A percentile compares a stretch with the other conserved stretches of the same genome.
These are phyloP conservation scores for Panopea generosa DNA, from an alignment of 2,888 invertebrate species.

Conservation along the genomic window DNA sequence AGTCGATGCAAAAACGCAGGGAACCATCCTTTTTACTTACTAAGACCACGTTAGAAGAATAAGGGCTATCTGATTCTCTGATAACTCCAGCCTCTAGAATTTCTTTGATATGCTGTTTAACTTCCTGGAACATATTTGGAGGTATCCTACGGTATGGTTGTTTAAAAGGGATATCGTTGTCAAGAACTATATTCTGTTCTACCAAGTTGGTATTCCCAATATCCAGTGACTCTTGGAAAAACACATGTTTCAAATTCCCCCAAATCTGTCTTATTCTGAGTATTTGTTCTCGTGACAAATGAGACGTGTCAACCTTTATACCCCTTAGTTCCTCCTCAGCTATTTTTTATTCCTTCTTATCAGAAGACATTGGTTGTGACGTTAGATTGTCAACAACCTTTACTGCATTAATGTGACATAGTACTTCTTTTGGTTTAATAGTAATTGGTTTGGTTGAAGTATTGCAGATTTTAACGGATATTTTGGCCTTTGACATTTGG, in stretches of 20 bases:
- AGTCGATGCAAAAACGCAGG: no score
- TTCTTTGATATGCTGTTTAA: constrained; percentile 13
- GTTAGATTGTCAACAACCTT: constrained; percentile 15
- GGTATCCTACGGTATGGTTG: no score
- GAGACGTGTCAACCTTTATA: neutral
- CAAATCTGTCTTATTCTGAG: neutral
- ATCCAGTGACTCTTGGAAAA: constrained; percentile 23
- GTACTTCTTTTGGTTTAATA: neutral
- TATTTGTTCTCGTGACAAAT: neutral
- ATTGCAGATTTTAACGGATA: constrained; percentile 21
- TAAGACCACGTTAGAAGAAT: no score
- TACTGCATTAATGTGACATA: constrained; percentile 2
- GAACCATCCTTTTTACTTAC: no score
- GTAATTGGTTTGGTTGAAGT: constrained; percentile 8
- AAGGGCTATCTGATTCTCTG: no score
- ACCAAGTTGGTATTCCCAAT: constrained; percentile 17
- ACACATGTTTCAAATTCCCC: constrained; percentile 20
- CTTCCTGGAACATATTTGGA: constrained; percentile 19
- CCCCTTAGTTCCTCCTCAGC: neutral
- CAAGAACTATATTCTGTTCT: no score
- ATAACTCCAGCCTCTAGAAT: no score
- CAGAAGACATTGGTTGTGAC: neutral
- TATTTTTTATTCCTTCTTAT: neutral
- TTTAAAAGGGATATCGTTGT: no score
- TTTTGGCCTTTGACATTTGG: neutral